A percentile compares a stretch with the other conserved stretches of the same genome.
phyloP scores from a whole-genome alignment of 2,797 vertebrate genomes.

The Chelonia mydas region DNA sequence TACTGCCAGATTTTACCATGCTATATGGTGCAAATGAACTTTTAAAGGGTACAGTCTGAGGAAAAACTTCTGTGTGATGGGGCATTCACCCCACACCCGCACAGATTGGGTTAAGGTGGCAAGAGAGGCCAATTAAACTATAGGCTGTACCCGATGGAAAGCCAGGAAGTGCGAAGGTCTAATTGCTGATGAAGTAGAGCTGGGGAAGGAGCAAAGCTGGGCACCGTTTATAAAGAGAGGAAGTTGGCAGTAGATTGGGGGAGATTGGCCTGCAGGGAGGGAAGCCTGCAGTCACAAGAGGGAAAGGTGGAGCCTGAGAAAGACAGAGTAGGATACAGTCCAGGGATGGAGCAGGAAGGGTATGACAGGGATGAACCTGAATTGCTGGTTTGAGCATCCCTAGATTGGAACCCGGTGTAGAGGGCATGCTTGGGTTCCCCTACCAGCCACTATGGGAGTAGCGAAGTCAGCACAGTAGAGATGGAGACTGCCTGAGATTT shows the following conservation, averaged over 20 bases:
- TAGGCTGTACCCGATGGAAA: too few relatives aligned
- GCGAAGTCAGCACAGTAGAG: not conserved
- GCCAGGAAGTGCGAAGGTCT: too few relatives aligned
- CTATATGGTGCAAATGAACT: not conserved
- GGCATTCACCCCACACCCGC: too few relatives aligned
- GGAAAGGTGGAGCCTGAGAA: not conserved
- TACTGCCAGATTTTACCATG: conserved; percentile 20
- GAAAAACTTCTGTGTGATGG: not conserved
- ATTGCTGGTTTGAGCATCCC: not conserved
- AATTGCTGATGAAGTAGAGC: too few relatives aligned
- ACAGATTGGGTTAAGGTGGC: too few relatives aligned
- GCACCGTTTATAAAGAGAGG: not conserved
- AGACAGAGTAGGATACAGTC: not conserved
- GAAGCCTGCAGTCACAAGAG: not conserved
- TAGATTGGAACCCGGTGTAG: not conserved
- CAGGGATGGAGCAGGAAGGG: not conserved
- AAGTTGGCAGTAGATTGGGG: not conserved
- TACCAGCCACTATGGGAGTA: not conserved
- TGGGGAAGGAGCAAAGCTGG: not conserved
- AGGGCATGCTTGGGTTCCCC: not conserved
- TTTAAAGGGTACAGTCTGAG: not conserved
- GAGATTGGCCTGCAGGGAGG: too few relatives aligned
- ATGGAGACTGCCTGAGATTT: not conserved
- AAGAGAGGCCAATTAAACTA: too few relatives aligned
- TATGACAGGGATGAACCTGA: not conserved